These are phyloP conservation scores for Cyclina sinensis DNA, from an alignment of 1,140 invertebrate species.

Conservation along the genomic window DNA sequence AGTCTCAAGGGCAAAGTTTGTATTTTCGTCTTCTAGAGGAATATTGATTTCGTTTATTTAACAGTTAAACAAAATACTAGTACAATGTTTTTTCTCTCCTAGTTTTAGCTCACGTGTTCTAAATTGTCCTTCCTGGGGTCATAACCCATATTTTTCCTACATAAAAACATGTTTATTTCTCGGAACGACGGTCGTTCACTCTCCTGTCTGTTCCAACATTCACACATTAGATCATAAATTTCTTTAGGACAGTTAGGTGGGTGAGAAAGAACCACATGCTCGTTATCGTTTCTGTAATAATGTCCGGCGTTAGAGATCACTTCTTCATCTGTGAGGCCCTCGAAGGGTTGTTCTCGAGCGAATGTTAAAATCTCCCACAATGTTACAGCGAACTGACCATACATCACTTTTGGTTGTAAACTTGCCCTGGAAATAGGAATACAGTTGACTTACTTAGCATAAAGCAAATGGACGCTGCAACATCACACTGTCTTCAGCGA, in stretches of 20 bases:
- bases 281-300: conserved; percentile 80
- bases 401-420: conserved; percentile 95
- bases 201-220: conserved; percentile 96
- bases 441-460: background rate
- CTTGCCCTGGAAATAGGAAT: conserved; percentile 88
- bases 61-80: too few species aligned
- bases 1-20: too few species aligned
- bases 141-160: conserved; percentile 94
- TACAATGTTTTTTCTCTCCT: too few species aligned
- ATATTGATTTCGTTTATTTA: conserved; percentile 11
- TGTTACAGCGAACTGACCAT: conserved; percentile 95
- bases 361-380: conserved; percentile 96
- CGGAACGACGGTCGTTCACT: conserved; percentile 92
- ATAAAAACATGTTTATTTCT: conserved; percentile 96
- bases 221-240: conserved; percentile 95
- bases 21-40: background rate
- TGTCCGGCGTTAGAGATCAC: conserved; percentile 90
- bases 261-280: conserved; percentile 73
- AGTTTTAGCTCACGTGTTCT: conserved; percentile 62
- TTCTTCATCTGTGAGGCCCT: conserved; percentile 92
- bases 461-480: background rate
- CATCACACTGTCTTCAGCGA: too few species aligned
- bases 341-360: conserved; percentile 93
- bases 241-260: conserved; percentile 83
- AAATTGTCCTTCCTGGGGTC: conserved; percentile 81